Conservation (phyloP, 2,888 invertebrate genomes). For the Hololepta plana region DNA sequence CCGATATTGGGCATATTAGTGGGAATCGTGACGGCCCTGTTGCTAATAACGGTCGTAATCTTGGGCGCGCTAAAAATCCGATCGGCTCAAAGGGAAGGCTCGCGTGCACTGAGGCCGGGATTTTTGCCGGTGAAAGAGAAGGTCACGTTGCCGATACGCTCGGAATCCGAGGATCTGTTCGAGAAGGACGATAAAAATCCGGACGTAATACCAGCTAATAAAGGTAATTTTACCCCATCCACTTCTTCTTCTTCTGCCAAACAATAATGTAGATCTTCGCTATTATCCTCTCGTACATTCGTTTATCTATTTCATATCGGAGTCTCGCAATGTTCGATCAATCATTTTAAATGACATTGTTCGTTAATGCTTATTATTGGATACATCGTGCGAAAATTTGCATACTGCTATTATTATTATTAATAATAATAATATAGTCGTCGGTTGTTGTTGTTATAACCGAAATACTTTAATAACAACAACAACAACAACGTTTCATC, state of each 20-base stretch:
- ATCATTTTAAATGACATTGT: no score
- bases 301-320: no score
- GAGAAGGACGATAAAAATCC: slow-evolving; percentile 74
- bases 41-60: slow-evolving; percentile 43
- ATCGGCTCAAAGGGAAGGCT: slow-evolving; percentile 32
- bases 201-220: slow-evolving; percentile 73
- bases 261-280: no score
- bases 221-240: slow-evolving; percentile 39
- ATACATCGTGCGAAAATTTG: background rate
- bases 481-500: no score
- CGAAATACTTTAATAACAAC: no score
- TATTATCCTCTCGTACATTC: no score
- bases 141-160: slow-evolving; percentile 43
- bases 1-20: slow-evolving; percentile 46
- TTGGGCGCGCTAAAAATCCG: slow-evolving; percentile 41
- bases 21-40: slow-evolving; percentile 48
- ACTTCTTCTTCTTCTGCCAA: slow-evolving; percentile 1
- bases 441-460: no score
- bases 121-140: slow-evolving; percentile 46
- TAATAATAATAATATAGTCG: no score
- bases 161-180: slow-evolving; percentile 50
- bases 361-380: background rate
- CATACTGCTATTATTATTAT: slow-evolving; percentile 4
- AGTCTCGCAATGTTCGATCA: no score
- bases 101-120: slow-evolving; percentile 36